phyloP scores from a whole-genome alignment of 2,888 invertebrate species.

The Epirrhoe tristata region DNA sequence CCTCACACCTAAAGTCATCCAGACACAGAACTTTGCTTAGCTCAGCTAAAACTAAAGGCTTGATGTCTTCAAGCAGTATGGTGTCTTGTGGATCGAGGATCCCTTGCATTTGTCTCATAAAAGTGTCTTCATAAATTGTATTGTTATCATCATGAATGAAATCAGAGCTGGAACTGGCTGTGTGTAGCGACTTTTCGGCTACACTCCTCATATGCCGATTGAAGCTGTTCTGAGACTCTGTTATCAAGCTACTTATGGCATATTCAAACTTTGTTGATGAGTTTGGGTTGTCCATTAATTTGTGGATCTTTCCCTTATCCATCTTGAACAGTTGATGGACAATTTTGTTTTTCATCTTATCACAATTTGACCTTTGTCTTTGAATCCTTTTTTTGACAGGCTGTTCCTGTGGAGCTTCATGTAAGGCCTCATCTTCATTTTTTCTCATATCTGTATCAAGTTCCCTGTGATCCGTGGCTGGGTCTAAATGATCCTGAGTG shows the following conservation, averaged over 20 bases:
- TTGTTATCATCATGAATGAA: constrained; percentile 87
- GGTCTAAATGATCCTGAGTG: constrained; percentile 51
- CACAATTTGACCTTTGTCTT: constrained; percentile 67
- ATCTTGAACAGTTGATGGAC: constrained; percentile 80
- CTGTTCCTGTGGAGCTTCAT: constrained; percentile 54
- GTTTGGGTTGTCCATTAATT: constrained; percentile 79
- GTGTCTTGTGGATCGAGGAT: constrained; percentile 85
- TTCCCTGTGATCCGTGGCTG: constrained; percentile 46
- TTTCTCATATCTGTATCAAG: constrained; percentile 49
- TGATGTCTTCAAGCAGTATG: constrained; percentile 84
- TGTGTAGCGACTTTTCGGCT: constrained; percentile 76
- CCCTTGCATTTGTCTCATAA: constrained; percentile 89
- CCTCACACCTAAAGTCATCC: constrained; percentile 62
- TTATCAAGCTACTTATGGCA: constrained; percentile 79
- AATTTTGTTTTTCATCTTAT: constrained; percentile 79
- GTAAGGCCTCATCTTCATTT: constrained; percentile 42
- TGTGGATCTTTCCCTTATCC: constrained; percentile 80
- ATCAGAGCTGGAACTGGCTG: constrained; percentile 64
- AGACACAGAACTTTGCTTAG: constrained; percentile 83
- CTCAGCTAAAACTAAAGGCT: constrained; percentile 86
- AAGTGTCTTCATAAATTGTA: constrained; percentile 89
- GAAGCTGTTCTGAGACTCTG: constrained; percentile 79
- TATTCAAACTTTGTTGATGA: constrained; percentile 83
- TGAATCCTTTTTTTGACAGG: constrained; percentile 61
- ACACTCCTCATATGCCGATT: constrained; percentile 76